phyloP scores from a whole-genome alignment of 2,113 vertebrate genomes.

The Eurypyga helias region DNA sequence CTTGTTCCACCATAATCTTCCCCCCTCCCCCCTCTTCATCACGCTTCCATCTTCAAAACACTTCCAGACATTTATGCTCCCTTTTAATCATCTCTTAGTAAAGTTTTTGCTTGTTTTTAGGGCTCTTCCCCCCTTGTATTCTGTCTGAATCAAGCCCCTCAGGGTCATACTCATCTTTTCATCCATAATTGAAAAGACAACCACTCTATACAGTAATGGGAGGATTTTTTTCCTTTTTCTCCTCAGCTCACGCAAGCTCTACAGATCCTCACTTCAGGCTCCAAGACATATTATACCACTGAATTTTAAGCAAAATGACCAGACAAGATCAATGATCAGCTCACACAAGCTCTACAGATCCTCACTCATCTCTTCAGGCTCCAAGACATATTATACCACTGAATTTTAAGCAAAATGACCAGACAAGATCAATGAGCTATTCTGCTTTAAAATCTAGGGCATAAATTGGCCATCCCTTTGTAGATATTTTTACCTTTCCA shows the following conservation, averaged over 20 bases:
- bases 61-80: conserved; percentile 40
- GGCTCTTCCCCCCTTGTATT: not conserved
- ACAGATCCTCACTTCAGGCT: conserved; percentile 11
- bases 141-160: conserved; percentile 43
- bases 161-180: conserved; percentile 63
- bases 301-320: conserved; percentile 46
- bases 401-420: conserved; percentile 46
- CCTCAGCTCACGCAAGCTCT: not conserved
- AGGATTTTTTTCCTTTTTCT: not conserved
- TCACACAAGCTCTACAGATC: not conserved
- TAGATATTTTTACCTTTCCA: conserved; percentile 2
- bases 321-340: conserved; percentile 24
- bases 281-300: not conserved
- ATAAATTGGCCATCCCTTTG: not conserved
- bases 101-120: conserved; percentile 59
- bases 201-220: conserved; percentile 43
- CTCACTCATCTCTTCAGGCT: conserved; percentile 13
- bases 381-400: not conserved
- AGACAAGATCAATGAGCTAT: conserved; percentile 26
- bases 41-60: not conserved
- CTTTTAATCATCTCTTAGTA: conserved; percentile 55
- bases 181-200: conserved; percentile 75
- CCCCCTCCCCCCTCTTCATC: not conserved
- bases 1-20: not conserved
- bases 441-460: conserved; percentile 52